These are phyloP conservation scores for Hemicrepidius hirtus DNA, from an alignment of 2,888 invertebrate species.

Conservation along the genomic window DNA sequence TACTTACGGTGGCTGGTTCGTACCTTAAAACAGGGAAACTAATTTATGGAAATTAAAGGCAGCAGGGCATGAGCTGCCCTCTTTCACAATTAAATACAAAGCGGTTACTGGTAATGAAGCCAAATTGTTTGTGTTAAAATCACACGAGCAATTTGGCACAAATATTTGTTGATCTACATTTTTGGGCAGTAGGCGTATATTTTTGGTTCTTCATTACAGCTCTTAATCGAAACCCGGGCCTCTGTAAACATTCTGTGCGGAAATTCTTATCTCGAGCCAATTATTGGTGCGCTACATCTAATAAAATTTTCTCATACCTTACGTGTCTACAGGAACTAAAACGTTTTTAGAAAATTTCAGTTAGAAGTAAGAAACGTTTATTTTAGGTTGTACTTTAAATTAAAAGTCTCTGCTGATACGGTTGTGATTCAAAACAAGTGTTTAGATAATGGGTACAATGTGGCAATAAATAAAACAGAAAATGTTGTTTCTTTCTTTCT, in stretches of 20 bases:
- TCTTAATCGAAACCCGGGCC: background rate
- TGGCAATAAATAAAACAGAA: too few relatives aligned
- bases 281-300: background rate
- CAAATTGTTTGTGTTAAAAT: conserved; percentile 17
- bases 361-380: too few relatives aligned
- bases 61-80: background rate
- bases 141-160: conserved; percentile 14
- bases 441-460: too few relatives aligned
- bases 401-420: too few relatives aligned
- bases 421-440: too few relatives aligned
- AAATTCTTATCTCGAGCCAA: background rate
- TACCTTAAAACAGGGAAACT: background rate
- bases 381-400: too few relatives aligned
- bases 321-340: too few relatives aligned
- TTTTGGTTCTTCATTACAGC: background rate
- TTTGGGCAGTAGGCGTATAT: background rate
- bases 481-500: too few relatives aligned
- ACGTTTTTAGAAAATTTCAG: too few relatives aligned
- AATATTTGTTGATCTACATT: conserved; percentile 20
- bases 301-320: too few relatives aligned
- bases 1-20: too few relatives aligned
- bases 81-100: conserved; percentile 15
- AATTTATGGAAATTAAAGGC: conserved; percentile 9
- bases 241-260: background rate
- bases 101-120: conserved; percentile 2